Evolutionary conservation across 2,888 invertebrate genomes (phyloP).

Genomic region (Thecocarcelia acutangulata): DNA sequence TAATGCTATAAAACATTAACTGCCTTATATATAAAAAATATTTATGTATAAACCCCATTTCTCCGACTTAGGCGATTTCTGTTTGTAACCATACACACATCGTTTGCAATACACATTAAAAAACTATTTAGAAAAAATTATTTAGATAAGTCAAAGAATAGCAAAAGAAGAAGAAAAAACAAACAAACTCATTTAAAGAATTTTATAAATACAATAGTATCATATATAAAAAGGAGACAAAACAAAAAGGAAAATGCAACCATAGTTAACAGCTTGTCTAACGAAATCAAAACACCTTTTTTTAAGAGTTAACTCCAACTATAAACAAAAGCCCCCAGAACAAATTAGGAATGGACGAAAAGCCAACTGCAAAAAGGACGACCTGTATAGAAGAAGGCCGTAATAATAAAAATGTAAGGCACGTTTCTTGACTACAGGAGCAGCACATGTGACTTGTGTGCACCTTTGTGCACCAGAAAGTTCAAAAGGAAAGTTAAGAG

Average conservation of each 20-base stretch:
- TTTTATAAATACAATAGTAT: constrained; percentile 43
- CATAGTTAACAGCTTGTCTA: constrained; percentile 50
- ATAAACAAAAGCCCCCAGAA: constrained; percentile 52
- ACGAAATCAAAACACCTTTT: constrained; percentile 29
- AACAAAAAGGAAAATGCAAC: constrained; percentile 48
- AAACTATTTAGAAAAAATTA: constrained; percentile 38
- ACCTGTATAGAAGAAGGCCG: constrained; percentile 13
- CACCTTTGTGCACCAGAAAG: constrained; percentile 64
- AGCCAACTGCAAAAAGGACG: constrained; percentile 22
- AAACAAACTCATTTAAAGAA: constrained; percentile 26
- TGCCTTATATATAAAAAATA: too few species aligned
- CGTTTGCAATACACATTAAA: constrained; percentile 31
- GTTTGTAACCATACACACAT: constrained; percentile 14
- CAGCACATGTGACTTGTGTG: constrained; percentile 68
- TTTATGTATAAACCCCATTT: too few species aligned
- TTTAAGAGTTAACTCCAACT: constrained; percentile 1
- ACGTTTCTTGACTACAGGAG: constrained; percentile 72
- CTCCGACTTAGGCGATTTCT: too few species aligned
- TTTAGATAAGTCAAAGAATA: constrained; percentile 37
- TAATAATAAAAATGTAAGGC: constrained; percentile 80
- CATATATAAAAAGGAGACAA: constrained; percentile 29
- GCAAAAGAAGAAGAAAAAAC: constrained; percentile 19
- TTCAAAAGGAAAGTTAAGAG: constrained; percentile 69
- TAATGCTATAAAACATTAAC: too few species aligned
- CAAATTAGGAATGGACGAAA: constrained; percentile 61